Evolutionary conservation across 2,113 vertebrate species (phyloP).

Genomic region (Charina bottae): DNA sequence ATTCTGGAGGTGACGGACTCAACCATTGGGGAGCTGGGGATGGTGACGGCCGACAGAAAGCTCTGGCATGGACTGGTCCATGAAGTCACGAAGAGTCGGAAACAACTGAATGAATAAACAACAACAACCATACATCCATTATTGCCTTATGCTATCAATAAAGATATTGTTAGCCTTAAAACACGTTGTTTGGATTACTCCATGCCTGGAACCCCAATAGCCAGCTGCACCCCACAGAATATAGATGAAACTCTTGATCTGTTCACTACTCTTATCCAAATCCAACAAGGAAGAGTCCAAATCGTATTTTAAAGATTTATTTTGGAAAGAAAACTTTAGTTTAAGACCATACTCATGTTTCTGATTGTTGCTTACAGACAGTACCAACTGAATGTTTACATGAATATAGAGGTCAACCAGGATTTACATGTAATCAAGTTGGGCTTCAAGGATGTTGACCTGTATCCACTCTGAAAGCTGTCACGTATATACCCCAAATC

Average conservation of each 20-base stretch:
- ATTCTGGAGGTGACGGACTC: too few species aligned
- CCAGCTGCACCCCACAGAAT: too few species aligned
- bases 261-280: neutral
- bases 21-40: too few species aligned
- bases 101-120: too few species aligned
- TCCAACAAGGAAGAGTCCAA: neutral
- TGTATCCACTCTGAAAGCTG: neutral
- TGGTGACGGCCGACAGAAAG: too few species aligned
- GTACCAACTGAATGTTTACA: neutral
- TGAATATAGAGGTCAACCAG: neutral
- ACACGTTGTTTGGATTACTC: too few species aligned
- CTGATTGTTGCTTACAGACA: neutral
- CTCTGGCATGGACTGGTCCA: too few species aligned
- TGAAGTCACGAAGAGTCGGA: too few species aligned
- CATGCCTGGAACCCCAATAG: too few species aligned
- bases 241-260: neutral
- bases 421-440: neutral
- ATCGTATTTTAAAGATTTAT: neutral
- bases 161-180: too few species aligned
- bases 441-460: neutral
- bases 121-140: too few species aligned
- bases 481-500: neutral
- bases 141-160: too few species aligned
- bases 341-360: neutral
- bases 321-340: neutral